phyloP scores from a whole-genome alignment of 2,888 invertebrate species.

The Agrilus mali region DNA sequence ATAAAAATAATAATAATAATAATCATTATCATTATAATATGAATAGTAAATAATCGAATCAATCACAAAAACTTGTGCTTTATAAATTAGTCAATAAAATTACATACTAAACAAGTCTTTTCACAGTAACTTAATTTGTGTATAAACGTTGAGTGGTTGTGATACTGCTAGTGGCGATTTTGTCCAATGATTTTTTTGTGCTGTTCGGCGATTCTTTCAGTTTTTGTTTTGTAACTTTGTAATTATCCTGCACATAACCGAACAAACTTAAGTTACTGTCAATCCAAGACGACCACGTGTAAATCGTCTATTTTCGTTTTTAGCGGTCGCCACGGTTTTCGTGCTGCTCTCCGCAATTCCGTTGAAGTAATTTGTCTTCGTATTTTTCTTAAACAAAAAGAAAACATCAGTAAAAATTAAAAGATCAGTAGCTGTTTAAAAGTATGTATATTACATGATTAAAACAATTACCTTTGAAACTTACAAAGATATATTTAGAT shows the following conservation, averaged over 20 bases:
- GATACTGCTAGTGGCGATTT: constrained; percentile 24
- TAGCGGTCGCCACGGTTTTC: constrained; percentile 70
- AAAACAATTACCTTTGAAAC: too few species aligned
- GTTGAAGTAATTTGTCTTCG: constrained; percentile 67
- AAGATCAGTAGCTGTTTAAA: not conserved
- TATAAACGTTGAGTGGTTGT: constrained; percentile 2
- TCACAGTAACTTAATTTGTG: not conserved
- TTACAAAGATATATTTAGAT: too few species aligned
- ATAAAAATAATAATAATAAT: too few species aligned
- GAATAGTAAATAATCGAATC: too few species aligned
- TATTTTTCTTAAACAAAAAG: constrained; percentile 52
- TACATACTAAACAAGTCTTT: too few species aligned
- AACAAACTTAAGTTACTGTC: constrained; percentile 36
- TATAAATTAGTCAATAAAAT: too few species aligned
- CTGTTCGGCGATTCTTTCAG: not conserved
- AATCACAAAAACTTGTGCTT: too few species aligned
- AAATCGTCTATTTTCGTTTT: constrained; percentile 38
- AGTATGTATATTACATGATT: not conserved
- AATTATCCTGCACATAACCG: constrained; percentile 20
- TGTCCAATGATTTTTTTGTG: not conserved
- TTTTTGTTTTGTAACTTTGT: constrained; percentile 10
- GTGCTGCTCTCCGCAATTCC: constrained; percentile 71
- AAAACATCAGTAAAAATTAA: constrained; percentile 1
- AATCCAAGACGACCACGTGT: constrained; percentile 64
- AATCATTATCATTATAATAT: too few species aligned